Evolutionary conservation across 2,888 invertebrate species (phyloP), one percentile per base, ranked within the genome.

Genomic region (Mythimna ferrago): DNA sequence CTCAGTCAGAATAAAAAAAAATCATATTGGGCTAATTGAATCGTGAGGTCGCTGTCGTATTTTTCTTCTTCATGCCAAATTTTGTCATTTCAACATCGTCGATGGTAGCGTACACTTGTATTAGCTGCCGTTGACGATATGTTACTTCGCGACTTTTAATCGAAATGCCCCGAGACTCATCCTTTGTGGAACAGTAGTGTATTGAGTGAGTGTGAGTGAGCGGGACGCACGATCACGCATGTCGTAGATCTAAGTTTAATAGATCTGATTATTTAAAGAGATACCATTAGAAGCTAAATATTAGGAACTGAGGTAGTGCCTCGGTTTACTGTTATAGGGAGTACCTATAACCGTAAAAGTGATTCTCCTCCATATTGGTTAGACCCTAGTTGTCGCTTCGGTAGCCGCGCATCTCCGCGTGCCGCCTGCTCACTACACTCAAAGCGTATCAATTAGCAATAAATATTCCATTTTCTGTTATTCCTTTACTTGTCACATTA

Each of bases 381-480:
- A 32, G 0, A 19, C 1, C 1, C 19, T 35, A 4, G 58, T n/a
- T 10, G 6, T 58, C n/a, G n/a, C 35, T 56, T 56, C 11, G 26
- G 26, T 56, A 6, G 26, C 19, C 57, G 26, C 41, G 7, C 19
- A 7, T n/a, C 32, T n/a, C 11, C 21, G 21, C 32, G 60, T 56
- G 19, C 16, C 48, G 48, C 63, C 21, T 58, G 51, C 66, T 57
- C 64, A 21, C 44, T 63, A 41, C 48, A 58, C 44, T 64, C 6
- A 26, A 57, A 38, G 2, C 44, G 14, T 44, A 58, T 56, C 35
- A n/a, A 64, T 19, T 35, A 64, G 41, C 11, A 56, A 71, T 26
- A 32, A 66, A 67, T 79, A 78, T 80, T 82, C 68, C 65, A 78
- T 44, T 68, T 72, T 16, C 16, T 54, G 26, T 38, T 71, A 32